Evolutionary conservation across 2,888 invertebrate genomes (phyloP), one percentile per base, ranked within the genome.

Genomic region (Sarcophaga carnaria): DNA sequence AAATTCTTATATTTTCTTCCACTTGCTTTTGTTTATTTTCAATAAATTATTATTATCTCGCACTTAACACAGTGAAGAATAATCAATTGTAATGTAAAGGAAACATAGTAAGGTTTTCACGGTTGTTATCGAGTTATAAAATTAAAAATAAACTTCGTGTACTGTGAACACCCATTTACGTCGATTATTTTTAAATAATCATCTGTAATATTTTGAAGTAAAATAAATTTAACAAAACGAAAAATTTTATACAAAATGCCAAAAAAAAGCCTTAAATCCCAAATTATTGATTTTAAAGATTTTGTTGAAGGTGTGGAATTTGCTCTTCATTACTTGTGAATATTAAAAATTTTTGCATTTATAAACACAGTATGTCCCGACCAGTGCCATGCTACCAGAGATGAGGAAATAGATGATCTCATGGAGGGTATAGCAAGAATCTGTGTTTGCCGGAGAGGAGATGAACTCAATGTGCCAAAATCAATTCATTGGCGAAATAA

Each of bases 361-460:
- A n/a, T 69, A 69, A 45, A 69, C 49, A 69, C 17, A 69, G 69
- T 47, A n/a, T 10, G 14, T 17, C 69, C 69, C 37, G 47, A 45
- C 69, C 14, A 45, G 12, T 45, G 69, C 69, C 17, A 45, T 17
- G 69, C 12, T 47, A 10, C 69, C 47, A 45, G 45, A 17, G 69
- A 69, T 45, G 69, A 69, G 47, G 17, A 47, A 25, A 71, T 22
- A 25, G 25, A 25, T 71, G 71, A 71, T 8, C 71, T 71, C 10
- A 69, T 69, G 69, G 69, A 69, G 45, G 69, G 47, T 69, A n/a
- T 69, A 69, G 20, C 47, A 69, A 47, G 14, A 69, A 69, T 69
- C 69, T 20, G 25, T 49, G 17, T 17, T 11, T 70, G 3, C 60
- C 25, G 25, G 25, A 25, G 25, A 25, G 2, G 25, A 25, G 25